Conservation (phyloP, 2,888 invertebrate species). For the Steromphala cineraria region DNA sequence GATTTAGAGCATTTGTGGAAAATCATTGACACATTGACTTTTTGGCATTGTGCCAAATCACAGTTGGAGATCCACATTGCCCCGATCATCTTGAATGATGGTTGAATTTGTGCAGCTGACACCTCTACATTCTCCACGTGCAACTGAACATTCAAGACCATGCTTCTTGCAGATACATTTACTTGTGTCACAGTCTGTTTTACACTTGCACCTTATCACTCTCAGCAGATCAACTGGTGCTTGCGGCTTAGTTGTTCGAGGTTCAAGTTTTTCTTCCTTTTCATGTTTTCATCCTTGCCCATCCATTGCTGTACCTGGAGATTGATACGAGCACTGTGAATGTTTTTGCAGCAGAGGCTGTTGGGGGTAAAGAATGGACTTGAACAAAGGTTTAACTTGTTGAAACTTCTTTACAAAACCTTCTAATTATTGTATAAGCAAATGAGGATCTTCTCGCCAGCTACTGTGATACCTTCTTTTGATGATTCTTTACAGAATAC, state of each 20-base stretch:
- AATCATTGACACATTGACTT: too few relatives aligned
- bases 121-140: too few relatives aligned
- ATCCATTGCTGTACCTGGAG: neutral
- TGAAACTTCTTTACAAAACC: too few relatives aligned
- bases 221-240: conserved; percentile 38
- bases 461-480: neutral
- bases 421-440: neutral
- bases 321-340: neutral
- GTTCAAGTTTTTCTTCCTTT: neutral
- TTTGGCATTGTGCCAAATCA: too few relatives aligned
- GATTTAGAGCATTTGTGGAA: too few relatives aligned
- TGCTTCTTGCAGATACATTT: conserved; percentile 38
- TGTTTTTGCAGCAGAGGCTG: neutral
- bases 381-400: too few relatives aligned
- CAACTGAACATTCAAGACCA: too few relatives aligned
- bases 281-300: too few relatives aligned
- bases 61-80: too few relatives aligned
- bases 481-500: neutral
- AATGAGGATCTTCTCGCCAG: neutral
- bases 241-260: too few relatives aligned
- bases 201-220: conserved; percentile 45
- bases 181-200: conserved; percentile 36
- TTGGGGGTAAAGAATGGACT: neutral
- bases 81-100: too few relatives aligned
- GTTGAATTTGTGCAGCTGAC: neutral